Conservation (phyloP, 2,888 invertebrate genomes). For the Boloria selene region DNA sequence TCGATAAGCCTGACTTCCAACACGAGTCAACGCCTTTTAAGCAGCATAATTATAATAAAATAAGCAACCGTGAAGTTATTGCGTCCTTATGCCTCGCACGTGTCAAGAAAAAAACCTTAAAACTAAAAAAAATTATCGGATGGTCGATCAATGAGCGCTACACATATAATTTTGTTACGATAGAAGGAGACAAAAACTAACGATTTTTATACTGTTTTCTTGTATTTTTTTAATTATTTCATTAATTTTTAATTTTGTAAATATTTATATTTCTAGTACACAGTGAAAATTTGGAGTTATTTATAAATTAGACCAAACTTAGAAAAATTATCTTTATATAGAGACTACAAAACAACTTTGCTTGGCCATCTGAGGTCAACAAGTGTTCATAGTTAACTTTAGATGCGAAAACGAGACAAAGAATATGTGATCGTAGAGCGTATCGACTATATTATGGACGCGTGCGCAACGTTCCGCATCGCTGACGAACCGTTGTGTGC, state of each 20-base stretch:
- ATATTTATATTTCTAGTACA: too few species aligned
- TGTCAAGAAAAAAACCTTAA: constrained; percentile 3
- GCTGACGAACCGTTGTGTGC: constrained; percentile 52
- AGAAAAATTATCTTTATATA: too few species aligned
- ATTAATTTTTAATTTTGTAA: too few species aligned
- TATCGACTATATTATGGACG: constrained; percentile 49
- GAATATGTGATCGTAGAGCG: constrained; percentile 56
- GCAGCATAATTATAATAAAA: background rate
- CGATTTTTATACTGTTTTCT: too few species aligned
- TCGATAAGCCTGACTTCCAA: too few species aligned
- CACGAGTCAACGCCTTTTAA: too few species aligned
- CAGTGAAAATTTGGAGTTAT: too few species aligned
- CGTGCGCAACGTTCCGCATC: constrained; percentile 58
- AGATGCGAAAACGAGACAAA: constrained; percentile 33
- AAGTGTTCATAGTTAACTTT: background rate
- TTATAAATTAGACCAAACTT: too few species aligned
- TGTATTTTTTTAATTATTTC: too few species aligned
- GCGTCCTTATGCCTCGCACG: constrained; percentile 3
- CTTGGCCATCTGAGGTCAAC: background rate
- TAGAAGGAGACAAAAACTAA: background rate
- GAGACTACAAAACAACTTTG: too few species aligned
- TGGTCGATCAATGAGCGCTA: background rate
- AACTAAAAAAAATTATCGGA: constrained; percentile 4
- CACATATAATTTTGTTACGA: background rate
- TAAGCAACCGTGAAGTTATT: constrained; percentile 9